Evolutionary conservation across 2,113 vertebrate genomes (phyloP).

Genomic region (Gracilinanus agilis): DNA sequence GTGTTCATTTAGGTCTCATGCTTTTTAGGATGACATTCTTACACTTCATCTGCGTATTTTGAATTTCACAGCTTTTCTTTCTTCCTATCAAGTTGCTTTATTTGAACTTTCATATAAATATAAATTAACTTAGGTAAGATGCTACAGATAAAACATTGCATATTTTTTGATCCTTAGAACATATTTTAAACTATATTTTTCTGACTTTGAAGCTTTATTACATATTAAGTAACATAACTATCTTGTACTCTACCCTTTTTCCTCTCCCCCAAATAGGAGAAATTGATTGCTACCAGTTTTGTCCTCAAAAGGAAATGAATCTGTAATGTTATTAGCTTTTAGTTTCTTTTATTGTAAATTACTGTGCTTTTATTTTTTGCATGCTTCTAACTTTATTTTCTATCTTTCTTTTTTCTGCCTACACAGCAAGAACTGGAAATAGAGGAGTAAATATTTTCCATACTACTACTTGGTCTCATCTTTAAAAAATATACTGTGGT

Average conservation of each 20-base stretch:
- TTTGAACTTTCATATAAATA: slow-evolving; percentile 48
- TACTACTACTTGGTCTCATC: slow-evolving; percentile 75
- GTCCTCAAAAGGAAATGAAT: slow-evolving; percentile 62
- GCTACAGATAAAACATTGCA: slow-evolving; percentile 26
- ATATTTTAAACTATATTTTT: neutral
- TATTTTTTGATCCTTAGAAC: slow-evolving; percentile 44
- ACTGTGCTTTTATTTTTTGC: slow-evolving; percentile 57
- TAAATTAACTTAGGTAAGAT: slow-evolving; percentile 40
- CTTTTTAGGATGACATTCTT: slow-evolving; percentile 32
- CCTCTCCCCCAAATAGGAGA: neutral
- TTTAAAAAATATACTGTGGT: slow-evolving; percentile 73
- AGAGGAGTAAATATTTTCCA: slow-evolving; percentile 83
- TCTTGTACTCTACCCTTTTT: slow-evolving; percentile 40
- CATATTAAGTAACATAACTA: neutral
- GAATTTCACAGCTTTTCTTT: slow-evolving; percentile 50
- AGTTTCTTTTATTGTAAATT: slow-evolving; percentile 59
- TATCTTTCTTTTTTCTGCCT: slow-evolving; percentile 84
- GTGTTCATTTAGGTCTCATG: slow-evolving; percentile 37
- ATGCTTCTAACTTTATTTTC: slow-evolving; percentile 83
- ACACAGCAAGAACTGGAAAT: slow-evolving; percentile 93
- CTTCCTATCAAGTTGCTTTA: slow-evolving; percentile 41
- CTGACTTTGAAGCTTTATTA: slow-evolving; percentile 41
- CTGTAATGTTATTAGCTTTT: slow-evolving; percentile 58
- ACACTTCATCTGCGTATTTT: neutral
- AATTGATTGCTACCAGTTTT: slow-evolving; percentile 40